phyloP scores from a whole-genome alignment of 2,888 invertebrate species.

The Himalopsyche kuldschensis region DNA sequence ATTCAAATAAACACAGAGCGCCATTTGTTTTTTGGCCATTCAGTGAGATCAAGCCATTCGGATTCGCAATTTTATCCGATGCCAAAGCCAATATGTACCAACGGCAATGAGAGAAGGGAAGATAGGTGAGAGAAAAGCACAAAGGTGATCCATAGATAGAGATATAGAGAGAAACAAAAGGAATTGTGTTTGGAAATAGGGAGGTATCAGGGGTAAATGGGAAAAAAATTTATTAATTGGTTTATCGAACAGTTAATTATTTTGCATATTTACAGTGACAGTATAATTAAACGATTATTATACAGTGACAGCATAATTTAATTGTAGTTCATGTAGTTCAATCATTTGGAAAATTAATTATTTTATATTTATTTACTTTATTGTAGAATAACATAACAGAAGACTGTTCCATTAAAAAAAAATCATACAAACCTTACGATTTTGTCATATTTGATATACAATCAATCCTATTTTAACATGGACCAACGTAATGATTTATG shows the following conservation, averaged over 20 bases:
- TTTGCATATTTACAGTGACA: no score
- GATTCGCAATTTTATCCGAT: slow-evolving; percentile 31
- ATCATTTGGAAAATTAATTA: no score
- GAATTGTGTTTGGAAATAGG: background rate
- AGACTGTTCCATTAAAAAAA: no score
- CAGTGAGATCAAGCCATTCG: slow-evolving; percentile 26
- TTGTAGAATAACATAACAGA: no score
- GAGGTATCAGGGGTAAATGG: background rate
- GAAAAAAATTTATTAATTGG: background rate
- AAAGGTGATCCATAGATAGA: background rate
- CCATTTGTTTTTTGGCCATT: background rate
- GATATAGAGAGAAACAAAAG: background rate
- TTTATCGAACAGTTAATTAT: background rate
- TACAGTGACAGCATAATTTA: no score
- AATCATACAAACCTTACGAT: no score
- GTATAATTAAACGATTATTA: no score
- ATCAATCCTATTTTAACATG: no score
- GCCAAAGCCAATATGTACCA: slow-evolving; percentile 1
- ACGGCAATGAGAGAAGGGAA: slow-evolving; percentile 15
- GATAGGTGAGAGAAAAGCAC: slow-evolving; percentile 5
- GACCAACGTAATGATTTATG: no score
- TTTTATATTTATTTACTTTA: no score
- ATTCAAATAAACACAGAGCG: background rate
- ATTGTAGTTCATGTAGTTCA: no score
- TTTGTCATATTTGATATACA: no score